Evolutionary conservation across 2,797 vertebrate genomes (phyloP), one percentile per base, ranked within the genome.

Genomic region (Lepus oiostolus): DNA sequence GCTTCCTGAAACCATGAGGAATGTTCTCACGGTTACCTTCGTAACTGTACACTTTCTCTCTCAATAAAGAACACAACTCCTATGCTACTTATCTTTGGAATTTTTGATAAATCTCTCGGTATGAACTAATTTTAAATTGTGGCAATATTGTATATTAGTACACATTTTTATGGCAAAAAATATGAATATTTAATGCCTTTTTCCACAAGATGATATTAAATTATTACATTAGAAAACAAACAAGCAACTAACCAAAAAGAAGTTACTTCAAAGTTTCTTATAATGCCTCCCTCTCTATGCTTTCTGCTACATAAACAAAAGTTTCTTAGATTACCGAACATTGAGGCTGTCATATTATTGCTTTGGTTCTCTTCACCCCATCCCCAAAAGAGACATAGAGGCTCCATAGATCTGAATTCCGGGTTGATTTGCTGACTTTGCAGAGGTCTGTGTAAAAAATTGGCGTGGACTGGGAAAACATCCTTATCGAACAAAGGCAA

Each of bases 351-450:
- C 91, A 94, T 77, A 95, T 96, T 95, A 88, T 50, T 70, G 85
- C 90, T 91, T 63, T 81, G 93, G 74, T 94, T 98, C 90, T 62
- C 95, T 95, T 95, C 90, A 89, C 17, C 35, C 47, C 19, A 21
- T 9, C 12, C 67, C 50, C 21, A 7, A 86, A 72, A 95, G 79
- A 95, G 92, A 97, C 89, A 97, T 96, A 85, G 96, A 97, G 97
- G 47, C 85, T 94, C 80, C 85, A 75, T 96, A 97, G 96, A 97
- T 96, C 93, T 96, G 94, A 97, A 96, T 97, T 97, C 63, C 83
- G 95, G 91, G 84, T 82, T 96, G 96, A 96, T 95, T 91, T 98
- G 98, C 97, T 98, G 98, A 98, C 94, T 90, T 97, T 96, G 98
- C 98, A 97, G 93, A 96, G 91, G 92, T 96, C 95, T 88, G 67